A percentile compares a stretch with the other conserved stretches of the same genome.
Evolutionary conservation across 2,888 invertebrate genomes (phyloP).

Genomic region (Pterobdella sp.): DNA sequence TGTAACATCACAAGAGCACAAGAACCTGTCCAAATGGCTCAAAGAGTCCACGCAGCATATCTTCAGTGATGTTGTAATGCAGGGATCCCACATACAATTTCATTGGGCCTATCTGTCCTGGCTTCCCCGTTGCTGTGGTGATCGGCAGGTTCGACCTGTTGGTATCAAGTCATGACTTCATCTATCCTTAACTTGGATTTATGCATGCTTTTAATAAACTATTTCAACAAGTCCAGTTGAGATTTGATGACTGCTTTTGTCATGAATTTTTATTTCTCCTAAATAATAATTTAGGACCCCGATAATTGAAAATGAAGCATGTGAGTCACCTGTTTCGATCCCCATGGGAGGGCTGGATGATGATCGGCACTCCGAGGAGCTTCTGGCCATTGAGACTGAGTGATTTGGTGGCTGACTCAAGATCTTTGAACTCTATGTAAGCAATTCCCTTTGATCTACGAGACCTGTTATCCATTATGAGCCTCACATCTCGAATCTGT

Average conservation of each 20-base stretch:
- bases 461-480: slow-evolving; percentile 97
- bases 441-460: slow-evolving; percentile 96
- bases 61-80: slow-evolving; percentile 96
- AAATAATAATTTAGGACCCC: too few relatives aligned
- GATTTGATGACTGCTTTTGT: too few relatives aligned
- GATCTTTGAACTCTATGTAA: slow-evolving; percentile 96
- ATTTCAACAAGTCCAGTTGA: too few relatives aligned
- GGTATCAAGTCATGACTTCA: too few relatives aligned
- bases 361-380: slow-evolving; percentile 86
- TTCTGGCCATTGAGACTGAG: slow-evolving; percentile 90
- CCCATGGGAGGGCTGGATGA: slow-evolving; percentile 73
- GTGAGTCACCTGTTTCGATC: slow-evolving; percentile 62
- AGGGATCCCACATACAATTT: slow-evolving; percentile 91
- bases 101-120: slow-evolving; percentile 71
- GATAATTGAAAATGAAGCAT: too few relatives aligned
- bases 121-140: slow-evolving; percentile 39
- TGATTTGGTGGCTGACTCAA: slow-evolving; percentile 90
- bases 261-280: too few relatives aligned
- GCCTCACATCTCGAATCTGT: slow-evolving; percentile 77
- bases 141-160: slow-evolving; percentile 34
- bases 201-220: too few relatives aligned
- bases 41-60: slow-evolving; percentile 95
- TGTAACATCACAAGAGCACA: too few relatives aligned
- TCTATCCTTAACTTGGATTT: too few relatives aligned
- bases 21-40: slow-evolving; percentile 84